Conservation (phyloP, 2,797 vertebrate species). For the Pteropus rufus region DNA sequence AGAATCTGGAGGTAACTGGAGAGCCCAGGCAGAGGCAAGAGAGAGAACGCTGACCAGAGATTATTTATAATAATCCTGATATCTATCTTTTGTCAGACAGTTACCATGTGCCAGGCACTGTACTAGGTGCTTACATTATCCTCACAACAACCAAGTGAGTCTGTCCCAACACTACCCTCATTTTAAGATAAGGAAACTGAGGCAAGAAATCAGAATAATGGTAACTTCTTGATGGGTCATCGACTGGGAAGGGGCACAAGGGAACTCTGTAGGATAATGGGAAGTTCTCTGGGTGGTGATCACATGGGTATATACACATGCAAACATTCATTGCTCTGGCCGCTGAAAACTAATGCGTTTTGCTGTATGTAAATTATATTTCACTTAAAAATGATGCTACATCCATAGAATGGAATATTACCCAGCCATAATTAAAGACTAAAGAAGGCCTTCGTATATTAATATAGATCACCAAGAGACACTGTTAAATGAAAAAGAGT, state of each 20-base stretch:
- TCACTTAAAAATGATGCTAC: background rate
- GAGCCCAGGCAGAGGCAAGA: background rate
- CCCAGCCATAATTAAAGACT: background rate
- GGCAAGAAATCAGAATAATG: background rate
- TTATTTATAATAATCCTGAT: background rate
- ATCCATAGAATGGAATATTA: background rate
- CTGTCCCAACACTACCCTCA: background rate
- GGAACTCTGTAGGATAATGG: background rate
- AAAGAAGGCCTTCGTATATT: background rate
- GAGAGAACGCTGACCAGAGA: background rate
- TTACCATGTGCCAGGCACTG: background rate
- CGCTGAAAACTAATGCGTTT: background rate
- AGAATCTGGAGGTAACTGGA: background rate
- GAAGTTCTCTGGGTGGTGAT: background rate
- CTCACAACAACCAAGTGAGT: background rate
- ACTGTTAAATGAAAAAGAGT: background rate
- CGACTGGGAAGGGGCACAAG: background rate
- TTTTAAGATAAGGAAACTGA: background rate
- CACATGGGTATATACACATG: accelerated
- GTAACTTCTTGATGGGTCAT: background rate
- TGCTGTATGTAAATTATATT: background rate
- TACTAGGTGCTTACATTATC: background rate
- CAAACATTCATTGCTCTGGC: background rate
- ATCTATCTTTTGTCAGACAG: background rate
- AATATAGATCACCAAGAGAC: background rate